Evolutionary conservation across 2,888 invertebrate species (phyloP).

Genomic region (Limenitis arthemis): DNA sequence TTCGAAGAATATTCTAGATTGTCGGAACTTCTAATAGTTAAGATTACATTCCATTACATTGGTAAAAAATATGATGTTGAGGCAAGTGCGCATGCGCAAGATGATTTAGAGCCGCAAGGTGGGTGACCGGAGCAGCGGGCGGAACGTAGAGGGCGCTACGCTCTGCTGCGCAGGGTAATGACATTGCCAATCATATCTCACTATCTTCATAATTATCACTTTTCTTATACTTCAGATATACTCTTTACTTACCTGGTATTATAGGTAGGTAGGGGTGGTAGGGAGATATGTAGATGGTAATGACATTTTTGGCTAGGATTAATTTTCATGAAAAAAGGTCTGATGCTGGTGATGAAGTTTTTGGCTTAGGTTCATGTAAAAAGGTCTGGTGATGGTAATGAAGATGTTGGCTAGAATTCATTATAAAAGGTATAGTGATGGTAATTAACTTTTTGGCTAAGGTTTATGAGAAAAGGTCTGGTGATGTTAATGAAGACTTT

Average conservation of each 20-base stretch:
- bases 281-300: too few relatives aligned
- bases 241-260: neutral
- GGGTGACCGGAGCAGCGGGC: constrained; percentile 49
- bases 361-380: too few relatives aligned
- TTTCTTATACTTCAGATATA: constrained; percentile 6
- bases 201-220: constrained; percentile 26
- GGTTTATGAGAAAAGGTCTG: too few relatives aligned
- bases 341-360: too few relatives aligned
- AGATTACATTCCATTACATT: neutral
- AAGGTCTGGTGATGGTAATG: too few relatives aligned
- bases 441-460: too few relatives aligned
- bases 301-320: too few relatives aligned
- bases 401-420: too few relatives aligned
- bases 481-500: too few relatives aligned
- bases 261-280: too few relatives aligned
- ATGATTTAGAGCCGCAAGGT: constrained; percentile 37
- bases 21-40: neutral
- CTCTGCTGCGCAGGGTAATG: constrained; percentile 54
- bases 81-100: constrained; percentile 16
- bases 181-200: constrained; percentile 65
- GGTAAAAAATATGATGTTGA: constrained; percentile 12
- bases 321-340: too few relatives aligned
- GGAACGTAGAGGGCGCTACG: constrained; percentile 45
- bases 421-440: too few relatives aligned
- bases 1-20: neutral